Base-by-base conservation (phyloP, 2,888 invertebrate genomes). In the Caenorhabditis sinica region DNA sequence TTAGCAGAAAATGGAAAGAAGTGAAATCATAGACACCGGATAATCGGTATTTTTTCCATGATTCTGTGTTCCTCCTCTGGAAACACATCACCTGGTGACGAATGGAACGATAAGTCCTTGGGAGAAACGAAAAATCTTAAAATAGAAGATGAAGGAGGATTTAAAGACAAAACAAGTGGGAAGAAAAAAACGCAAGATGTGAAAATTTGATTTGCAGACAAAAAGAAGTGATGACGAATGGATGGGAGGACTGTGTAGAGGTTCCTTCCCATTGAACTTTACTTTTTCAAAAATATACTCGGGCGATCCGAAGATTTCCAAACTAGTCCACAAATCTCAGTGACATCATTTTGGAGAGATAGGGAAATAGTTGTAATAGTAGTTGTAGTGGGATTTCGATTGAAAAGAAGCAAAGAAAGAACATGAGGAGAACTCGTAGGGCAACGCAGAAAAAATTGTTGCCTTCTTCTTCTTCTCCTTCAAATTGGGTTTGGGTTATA, bases 401-500 rank as follows among this genome's bases (percentile, higher is more conserved):
- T 74, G 56, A 51, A 60, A 72, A 72, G 60, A 60, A 72, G 36
- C 33, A n/a, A 51, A 61, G 28, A 45, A 66, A 75, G 65, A 66
- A 66, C 75, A 75, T 66, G 75, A 66, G 65, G 66, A 65, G 65
- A 75, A 43, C 53, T 63, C 49, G 74, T n/a, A 36, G 49, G 33
- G 15, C 36, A 56, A 69, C 69, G 56, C 33, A 69, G 36, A 25
- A 69, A 36, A 69, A 30, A 53, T 56, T 56, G 69, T 69, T 69
- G 69, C 69, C 69, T 69, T 56, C 56, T 69, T 69, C 25, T 65
- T 15, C 40, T 49, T 49, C 1, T n/a, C 23, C 68, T 6, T 20
- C 40, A 33, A 66, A 66, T 58, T 75, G 56, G 75, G 66, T 75
- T 75, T 66, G 56, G 72, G 65, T 75, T 75, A 75, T 74, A 63